Percentiles rank a stretch among this genome's conserved stretches.
Evolutionary conservation across 2,888 invertebrate genomes (phyloP).

Genomic region (Leptopilina syphax): DNA sequence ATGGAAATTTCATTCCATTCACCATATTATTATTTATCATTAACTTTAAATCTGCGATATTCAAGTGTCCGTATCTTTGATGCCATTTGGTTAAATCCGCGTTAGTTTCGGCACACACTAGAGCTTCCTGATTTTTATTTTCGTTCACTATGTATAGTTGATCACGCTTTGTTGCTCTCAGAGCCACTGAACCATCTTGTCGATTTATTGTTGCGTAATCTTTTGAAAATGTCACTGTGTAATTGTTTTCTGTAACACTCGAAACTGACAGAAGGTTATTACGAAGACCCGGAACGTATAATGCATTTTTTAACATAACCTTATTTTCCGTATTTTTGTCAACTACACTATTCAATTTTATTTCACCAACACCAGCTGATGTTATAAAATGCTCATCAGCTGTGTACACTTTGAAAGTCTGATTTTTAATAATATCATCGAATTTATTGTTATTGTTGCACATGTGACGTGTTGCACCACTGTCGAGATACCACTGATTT

Average conservation of each 20-base stretch:
- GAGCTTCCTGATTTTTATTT: conserved; percentile 13
- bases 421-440: not conserved
- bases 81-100: conserved; percentile 47
- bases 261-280: conserved; percentile 61
- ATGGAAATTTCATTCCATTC: conserved; percentile 45
- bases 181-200: conserved; percentile 41
- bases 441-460: conserved; percentile 18
- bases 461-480: conserved; percentile 32
- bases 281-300: conserved; percentile 58
- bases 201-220: conserved; percentile 56
- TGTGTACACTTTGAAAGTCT: conserved; percentile 15
- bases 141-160: conserved; percentile 47
- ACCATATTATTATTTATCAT: conserved; percentile 46
- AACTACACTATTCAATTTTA: conserved; percentile 25
- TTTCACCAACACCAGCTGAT: conserved; percentile 13
- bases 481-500: conserved; percentile 37
- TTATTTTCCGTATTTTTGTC: conserved; percentile 1
- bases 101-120: conserved; percentile 11
- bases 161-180: conserved; percentile 40
- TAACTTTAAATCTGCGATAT: conserved; percentile 42
- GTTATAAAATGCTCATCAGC: conserved; percentile 22
- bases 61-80: conserved; percentile 47
- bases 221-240: conserved; percentile 55
- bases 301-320: conserved; percentile 52
- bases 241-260: conserved; percentile 57